These are phyloP conservation scores for Papilio demoleus DNA, from an alignment of 2,888 invertebrate genomes.

Conservation along the genomic window DNA sequence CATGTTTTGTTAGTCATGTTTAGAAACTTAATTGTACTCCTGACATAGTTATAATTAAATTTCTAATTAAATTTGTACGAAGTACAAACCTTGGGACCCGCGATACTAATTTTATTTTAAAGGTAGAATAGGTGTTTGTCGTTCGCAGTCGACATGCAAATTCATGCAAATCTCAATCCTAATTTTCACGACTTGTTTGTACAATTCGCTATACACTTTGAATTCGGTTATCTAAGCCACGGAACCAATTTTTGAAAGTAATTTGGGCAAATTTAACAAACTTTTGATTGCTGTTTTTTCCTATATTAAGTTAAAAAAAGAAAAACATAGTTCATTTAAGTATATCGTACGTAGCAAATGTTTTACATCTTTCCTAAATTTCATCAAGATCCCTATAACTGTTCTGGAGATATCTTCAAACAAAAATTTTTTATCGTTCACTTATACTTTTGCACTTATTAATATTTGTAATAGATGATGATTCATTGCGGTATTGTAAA, in stretches of 20 bases:
- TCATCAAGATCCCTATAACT: too few species aligned
- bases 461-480: too few species aligned
- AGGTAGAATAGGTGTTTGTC: constrained; percentile 42
- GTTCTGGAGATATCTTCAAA: too few species aligned
- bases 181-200: constrained; percentile 49
- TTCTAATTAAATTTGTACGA: constrained; percentile 22
- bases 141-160: constrained; percentile 45
- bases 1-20: not conserved
- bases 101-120: constrained; percentile 36
- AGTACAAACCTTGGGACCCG: constrained; percentile 1
- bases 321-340: too few species aligned
- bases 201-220: constrained; percentile 45
- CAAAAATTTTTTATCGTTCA: too few species aligned
- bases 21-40: constrained; percentile 1
- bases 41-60: not conserved
- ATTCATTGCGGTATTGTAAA: too few species aligned
- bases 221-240: constrained; percentile 44
- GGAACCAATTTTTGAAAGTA: constrained; percentile 43
- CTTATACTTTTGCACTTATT: too few species aligned
- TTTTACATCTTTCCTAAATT: too few species aligned
- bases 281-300: not conserved
- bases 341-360: too few species aligned
- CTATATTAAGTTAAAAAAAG: too few species aligned
- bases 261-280: not conserved
- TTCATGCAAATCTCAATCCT: constrained; percentile 48